Evolutionary conservation across 2,797 vertebrate species (phyloP), one percentile per base, ranked within the genome.

Genomic region (Schizopygopsis pylzovi): DNA sequence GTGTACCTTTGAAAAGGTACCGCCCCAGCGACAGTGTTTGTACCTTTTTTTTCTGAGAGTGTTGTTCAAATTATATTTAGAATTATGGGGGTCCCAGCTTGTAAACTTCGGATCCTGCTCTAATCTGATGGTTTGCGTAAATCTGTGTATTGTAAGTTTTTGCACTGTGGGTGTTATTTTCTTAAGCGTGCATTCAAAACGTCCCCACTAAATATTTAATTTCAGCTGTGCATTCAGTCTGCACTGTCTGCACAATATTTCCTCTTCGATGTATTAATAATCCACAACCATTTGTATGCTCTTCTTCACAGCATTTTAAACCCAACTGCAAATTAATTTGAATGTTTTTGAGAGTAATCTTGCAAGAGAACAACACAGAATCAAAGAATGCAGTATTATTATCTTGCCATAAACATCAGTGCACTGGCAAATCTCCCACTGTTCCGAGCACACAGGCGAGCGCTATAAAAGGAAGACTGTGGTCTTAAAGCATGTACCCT

Each of bases 191-290:
- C 45, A 10, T 78, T 70, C 18, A 52, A 80, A 79, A 72, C 18
- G 22, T 70, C 22, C 78, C 47, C 72, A 37, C 52, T 87, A 61
- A 85, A 87, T 89, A 85, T 85, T 89, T 89, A 4, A 89, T 89
- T 78, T 43, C 45, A 39, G 37, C 28, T 47, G 9, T 83, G 83
- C 18, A 22, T 65, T n/a, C 39, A 56, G 63, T 52, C 65, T 77
- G 83, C 37, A 54, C 15, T 16, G 49, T 68, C 71, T 76, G 80
- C 41, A 33, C 9, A 9, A 20, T 75, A 63, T 63, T 75, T 61
- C 37, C 45, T 72, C 54, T 65, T 47, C 6, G 28, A 41, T 33
- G 20, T 65, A 86, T 88, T 81, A 88, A 88, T 84, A 84, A 88
- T 84, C 77, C 43, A 84, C 80, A 77, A 56, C 54, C 37, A 52